Evolutionary conservation across 2,888 invertebrate species (phyloP), one percentile per base, ranked within the genome.

Genomic region (Himalopsyche tibetana): DNA sequence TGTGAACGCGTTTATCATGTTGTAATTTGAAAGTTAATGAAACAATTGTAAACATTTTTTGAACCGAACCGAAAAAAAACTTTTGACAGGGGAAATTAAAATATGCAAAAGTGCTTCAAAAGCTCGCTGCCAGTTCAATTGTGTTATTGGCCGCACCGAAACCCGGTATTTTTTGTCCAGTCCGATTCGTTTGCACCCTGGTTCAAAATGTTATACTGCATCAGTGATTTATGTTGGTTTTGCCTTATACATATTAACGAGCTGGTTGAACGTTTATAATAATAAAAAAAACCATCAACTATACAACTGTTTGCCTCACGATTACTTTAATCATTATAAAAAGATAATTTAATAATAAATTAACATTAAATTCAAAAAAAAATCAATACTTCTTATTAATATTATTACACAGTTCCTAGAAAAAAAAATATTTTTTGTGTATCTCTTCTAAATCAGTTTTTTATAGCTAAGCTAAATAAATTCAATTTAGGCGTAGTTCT

Each of bases 11-110:
- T 63, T 63, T 63, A 63, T 19, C 28, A 19, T 63, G 63, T 28
- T 63, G 19, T 63, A 63, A 63, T 63, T 63, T 63, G 63, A 63
- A 63, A 63, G 63, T 63, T 63, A 63, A 63, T 63, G 63, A 63
- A 63, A 63, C 63, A 28, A 19, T 63, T 63, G 63, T 15, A 19
- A 63, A 63, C 28, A 63, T 63, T 63, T 63, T 63, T 63, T 63
- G n/a, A 19, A 63, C 19, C 63, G 63, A 63, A 63, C 19, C 63
- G 8, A 51, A 51, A 51, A 40, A 56, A 56, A 63, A 63, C 19
- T 63, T 63, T 19, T 63, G 63, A 19, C 63, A 63, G 19, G 5
- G 63, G 63, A 63, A 63, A 63, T 63, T 63, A 63, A 63, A 63
- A 63, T 63, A 63, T 63, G 63, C 63, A 19, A 63, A 63, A 63